phyloP scores from a whole-genome alignment of 2,888 invertebrate genomes.

The Drosophila nigritarsus region DNA sequence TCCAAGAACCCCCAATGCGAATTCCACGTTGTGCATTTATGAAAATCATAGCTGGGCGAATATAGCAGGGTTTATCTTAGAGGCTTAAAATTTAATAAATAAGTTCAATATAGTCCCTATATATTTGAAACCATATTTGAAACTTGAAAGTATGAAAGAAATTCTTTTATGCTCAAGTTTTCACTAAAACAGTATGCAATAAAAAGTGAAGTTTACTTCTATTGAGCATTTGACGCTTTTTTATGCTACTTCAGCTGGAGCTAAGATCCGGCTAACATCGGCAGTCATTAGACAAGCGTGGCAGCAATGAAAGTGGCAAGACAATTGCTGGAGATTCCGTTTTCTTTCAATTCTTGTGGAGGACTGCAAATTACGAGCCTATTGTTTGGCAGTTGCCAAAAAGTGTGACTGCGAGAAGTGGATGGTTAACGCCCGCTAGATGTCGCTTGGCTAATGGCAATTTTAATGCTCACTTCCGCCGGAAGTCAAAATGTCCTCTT shows the following conservation, averaged over 20 bases:
- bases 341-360: conserved; percentile 10
- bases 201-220: background rate
- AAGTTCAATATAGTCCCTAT: no score
- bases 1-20: conserved; percentile 7
- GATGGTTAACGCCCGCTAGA: conserved; percentile 11
- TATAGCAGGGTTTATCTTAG: no score
- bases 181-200: background rate
- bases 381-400: conserved; percentile 62
- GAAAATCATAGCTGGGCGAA: background rate
- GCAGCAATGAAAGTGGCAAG: conserved; percentile 28
- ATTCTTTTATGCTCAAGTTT: background rate
- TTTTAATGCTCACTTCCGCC: conserved; percentile 73
- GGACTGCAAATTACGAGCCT: conserved; percentile 52
- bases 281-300: conserved; percentile 34
- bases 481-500: conserved; percentile 61
- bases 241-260: background rate
- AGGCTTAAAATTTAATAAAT: no score
- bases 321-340: conserved; percentile 29
- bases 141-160: background rate
- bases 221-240: background rate
- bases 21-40: conserved; percentile 14
- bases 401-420: conserved; percentile 33
- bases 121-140: no score
- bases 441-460: conserved; percentile 62
- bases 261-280: conserved; percentile 8